Conservation (phyloP, 2,113 vertebrate species). For the Sinocyclocheilus anshuiensis region DNA sequence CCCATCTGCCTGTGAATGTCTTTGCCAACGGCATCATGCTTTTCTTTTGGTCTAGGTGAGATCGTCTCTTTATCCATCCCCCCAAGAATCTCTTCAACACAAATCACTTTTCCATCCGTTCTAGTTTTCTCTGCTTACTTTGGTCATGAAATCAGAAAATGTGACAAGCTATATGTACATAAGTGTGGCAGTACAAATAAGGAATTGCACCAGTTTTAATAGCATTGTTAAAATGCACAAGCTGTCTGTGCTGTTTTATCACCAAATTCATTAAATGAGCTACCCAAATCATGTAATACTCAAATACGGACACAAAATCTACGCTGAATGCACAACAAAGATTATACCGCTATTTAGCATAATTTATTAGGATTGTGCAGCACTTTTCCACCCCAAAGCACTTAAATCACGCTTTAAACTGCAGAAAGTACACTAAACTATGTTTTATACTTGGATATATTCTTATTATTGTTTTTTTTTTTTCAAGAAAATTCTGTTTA, state of each 20-base stretch:
- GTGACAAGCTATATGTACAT: neutral
- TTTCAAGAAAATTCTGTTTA: neutral
- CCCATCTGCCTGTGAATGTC: constrained; percentile 19
- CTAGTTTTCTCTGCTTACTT: neutral
- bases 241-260: neutral
- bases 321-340: neutral
- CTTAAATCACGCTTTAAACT: neutral
- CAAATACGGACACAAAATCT: neutral
- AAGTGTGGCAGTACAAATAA: neutral
- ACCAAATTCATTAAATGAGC: neutral
- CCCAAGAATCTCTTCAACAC: neutral
- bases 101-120: neutral
- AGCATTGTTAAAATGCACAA: neutral
- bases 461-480: too few relatives aligned
- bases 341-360: neutral
- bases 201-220: neutral
- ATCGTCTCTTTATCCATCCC: neutral
- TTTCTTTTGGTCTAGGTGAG: constrained; percentile 3
- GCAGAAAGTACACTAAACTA: neutral
- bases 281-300: neutral
- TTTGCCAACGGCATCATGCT: neutral
- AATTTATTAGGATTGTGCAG: neutral
- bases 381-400: neutral
- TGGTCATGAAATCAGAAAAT: neutral
- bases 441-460: too few relatives aligned